Conservation (phyloP, 2,113 vertebrate species). For the Macquaria australasica region DNA sequence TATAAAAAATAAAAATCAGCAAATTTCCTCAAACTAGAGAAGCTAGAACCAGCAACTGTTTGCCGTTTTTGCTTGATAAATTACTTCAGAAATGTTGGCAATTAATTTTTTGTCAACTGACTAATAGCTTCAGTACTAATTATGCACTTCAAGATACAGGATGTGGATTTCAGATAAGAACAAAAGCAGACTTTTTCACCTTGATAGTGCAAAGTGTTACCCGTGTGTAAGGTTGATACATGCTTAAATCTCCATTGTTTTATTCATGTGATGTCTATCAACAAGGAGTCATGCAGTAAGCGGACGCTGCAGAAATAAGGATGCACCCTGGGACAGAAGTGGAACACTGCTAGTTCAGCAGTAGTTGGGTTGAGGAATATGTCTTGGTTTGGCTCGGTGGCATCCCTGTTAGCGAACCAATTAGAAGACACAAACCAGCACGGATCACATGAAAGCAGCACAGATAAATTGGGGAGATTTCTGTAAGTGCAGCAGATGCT, state of each 20-base stretch:
- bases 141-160: background rate
- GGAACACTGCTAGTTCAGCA: constrained; percentile 61
- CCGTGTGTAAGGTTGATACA: background rate
- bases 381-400: background rate
- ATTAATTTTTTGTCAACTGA: background rate
- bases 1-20: background rate
- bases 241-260: constrained; percentile 36
- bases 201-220: background rate
- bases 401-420: constrained; percentile 50
- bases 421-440: constrained; percentile 49
- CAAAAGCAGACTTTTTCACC: background rate
- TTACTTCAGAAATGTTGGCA: background rate
- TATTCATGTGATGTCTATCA: constrained; percentile 47
- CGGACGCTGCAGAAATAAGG: constrained; percentile 44
- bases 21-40: background rate
- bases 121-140: background rate
- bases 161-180: background rate
- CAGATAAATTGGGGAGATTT: constrained; percentile 39
- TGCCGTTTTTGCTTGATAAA: background rate
- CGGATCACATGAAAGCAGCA: constrained; percentile 36
- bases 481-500: constrained; percentile 48
- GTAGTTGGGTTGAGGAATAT: background rate
- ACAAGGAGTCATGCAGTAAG: constrained; percentile 35
- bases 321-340: constrained; percentile 30
- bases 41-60: background rate